These are phyloP conservation scores for Uropetala carovei DNA, from an alignment of 2,888 invertebrate species.

Conservation along the genomic window DNA sequence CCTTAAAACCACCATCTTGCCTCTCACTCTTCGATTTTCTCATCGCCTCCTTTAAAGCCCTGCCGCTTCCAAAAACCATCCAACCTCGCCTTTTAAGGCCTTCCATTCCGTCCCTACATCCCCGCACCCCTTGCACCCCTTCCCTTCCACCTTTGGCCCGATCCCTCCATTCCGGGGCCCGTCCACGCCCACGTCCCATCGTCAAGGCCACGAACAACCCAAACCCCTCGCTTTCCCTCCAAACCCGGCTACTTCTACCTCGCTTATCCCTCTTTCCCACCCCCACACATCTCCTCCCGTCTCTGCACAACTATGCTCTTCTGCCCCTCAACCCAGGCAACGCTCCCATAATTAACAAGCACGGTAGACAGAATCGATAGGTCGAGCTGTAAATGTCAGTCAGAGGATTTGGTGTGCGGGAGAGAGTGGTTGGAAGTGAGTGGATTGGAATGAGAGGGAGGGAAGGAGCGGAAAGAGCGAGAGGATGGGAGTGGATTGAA, in stretches of 20 bases:
- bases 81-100: no score
- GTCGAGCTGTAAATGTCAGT: conserved; percentile 62
- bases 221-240: not conserved
- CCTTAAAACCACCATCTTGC: conserved; percentile 5
- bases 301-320: not conserved
- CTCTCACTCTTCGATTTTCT: not conserved
- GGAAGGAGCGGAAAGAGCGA: not conserved
- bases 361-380: conserved; percentile 62
- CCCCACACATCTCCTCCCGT: not conserved
- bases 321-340: conserved; percentile 41
- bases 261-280: not conserved
- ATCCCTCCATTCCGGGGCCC: not conserved
- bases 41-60: not conserved
- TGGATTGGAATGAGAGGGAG: not conserved
- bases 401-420: conserved; percentile 30
- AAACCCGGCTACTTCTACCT: not conserved
- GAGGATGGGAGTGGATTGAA: not conserved
- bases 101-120: not conserved
- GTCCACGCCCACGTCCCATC: conserved; percentile 33
- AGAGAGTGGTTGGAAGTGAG: conserved; percentile 20
- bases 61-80: not conserved
- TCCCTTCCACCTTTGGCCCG: not conserved
- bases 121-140: not conserved
- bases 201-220: not conserved
- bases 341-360: conserved; percentile 60